Evolutionary conservation across 2,797 vertebrate species (phyloP), one percentile per base, ranked within the genome.

Genomic region (Centropyge bicolor): DNA sequence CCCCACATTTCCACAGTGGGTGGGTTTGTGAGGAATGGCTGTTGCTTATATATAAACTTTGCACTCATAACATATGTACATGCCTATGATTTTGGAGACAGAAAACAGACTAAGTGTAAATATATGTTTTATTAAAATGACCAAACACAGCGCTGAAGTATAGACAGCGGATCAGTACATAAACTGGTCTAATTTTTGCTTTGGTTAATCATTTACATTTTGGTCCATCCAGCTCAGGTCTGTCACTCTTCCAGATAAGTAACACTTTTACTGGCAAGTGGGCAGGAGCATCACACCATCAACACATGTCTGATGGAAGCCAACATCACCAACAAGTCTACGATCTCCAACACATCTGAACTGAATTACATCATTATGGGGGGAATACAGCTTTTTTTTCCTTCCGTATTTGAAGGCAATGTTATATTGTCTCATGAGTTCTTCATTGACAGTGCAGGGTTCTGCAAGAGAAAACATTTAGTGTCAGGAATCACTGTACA

Each of bases 201-300:
- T n/a, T 74, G 49, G 1, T 65, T 35, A 49, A 56, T 78, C 16
- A 22, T 65, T 57, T n/a, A 49, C 59, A 52, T 52, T 27, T 63
- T 48, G 41, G 38, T 61, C 8, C 20, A n/a, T 4, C 24, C 20
- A 20, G 17, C 1, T 63, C 22, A 55, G 14, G 24, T 49, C 20
- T 9, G 20, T 49, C 17, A 9, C 20, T 31, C 38, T 16, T 61
- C 12, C 1, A 43, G 22, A 20, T 24, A 3, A 56, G 8, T 24
- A 6, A 61, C 35, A 24, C 6, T 11, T 40, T 74, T 45, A 83
- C 0, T 22, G 24, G 57, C 86, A 88, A 0, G 16, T 8, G 8
- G 91, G 93, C 17, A 94, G 66, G 0, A 0, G 0, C 0, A 93
- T 68, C 38, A 6, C 14, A 11, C 93, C 91, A 59, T 92, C 13